phyloP scores from a whole-genome alignment of 2,113 vertebrate species.

The Cyphomyrus discorhynchus region DNA sequence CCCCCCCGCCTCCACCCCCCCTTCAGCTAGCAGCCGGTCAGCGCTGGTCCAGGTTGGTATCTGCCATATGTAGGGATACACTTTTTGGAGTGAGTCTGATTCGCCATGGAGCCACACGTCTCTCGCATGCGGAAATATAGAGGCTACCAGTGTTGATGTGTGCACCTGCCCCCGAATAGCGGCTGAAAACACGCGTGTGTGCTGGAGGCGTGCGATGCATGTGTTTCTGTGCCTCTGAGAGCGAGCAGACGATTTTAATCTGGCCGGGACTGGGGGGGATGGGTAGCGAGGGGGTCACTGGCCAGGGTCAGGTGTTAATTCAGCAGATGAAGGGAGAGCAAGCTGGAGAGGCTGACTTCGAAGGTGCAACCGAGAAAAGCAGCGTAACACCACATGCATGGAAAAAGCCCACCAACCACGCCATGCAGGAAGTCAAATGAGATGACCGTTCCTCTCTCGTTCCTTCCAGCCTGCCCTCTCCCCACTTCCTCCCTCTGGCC shows the following conservation, averaged over 20 bases:
- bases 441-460: conserved; percentile 25
- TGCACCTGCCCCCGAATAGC: no score
- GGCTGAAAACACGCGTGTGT: not conserved
- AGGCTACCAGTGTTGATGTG: not conserved
- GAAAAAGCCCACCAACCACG: conserved; percentile 20
- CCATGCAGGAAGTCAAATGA: conserved; percentile 16
- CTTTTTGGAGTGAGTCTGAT: not conserved
- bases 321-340: conserved; percentile 45
- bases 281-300: conserved; percentile 45
- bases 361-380: conserved; percentile 9
- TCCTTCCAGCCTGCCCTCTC: conserved; percentile 27
- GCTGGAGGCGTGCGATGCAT: conserved; percentile 3
- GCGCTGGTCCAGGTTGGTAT: not conserved
- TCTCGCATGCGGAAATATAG: not conserved
- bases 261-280: conserved; percentile 39
- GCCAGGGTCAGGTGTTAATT: conserved; percentile 56
- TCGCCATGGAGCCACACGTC: not conserved
- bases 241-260: conserved; percentile 52
- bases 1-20: conserved; percentile 18
- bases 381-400: conserved; percentile 7
- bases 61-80: not conserved
- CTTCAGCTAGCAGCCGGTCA: conserved; percentile 14
- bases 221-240: conserved; percentile 40
- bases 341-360: conserved; percentile 30
- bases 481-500: conserved; percentile 30